Evolutionary conservation across 2,888 invertebrate genomes (phyloP).

Genomic region (Drosophila nr. fundita): DNA sequence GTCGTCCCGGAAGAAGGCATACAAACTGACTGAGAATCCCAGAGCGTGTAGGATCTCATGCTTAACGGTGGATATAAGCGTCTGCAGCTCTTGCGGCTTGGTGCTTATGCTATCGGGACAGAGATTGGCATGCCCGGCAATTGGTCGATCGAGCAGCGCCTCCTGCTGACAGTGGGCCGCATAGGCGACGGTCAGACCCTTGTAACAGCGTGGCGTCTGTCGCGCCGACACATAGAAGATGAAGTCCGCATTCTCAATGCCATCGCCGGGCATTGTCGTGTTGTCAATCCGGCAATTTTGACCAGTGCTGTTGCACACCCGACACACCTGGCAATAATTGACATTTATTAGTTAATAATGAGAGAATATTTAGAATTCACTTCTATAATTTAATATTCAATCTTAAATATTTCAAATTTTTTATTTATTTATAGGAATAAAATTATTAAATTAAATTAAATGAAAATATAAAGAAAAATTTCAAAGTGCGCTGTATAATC

Average conservation of each 20-base stretch:
- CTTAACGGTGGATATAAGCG: slow-evolving; percentile 97
- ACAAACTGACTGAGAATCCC: slow-evolving; percentile 98
- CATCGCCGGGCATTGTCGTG: slow-evolving; percentile 87
- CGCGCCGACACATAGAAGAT: slow-evolving; percentile 98
- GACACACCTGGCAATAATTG: slow-evolving; percentile 89
- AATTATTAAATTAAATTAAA: too few relatives aligned
- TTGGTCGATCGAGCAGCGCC: slow-evolving; percentile 96
- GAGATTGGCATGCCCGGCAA: slow-evolving; percentile 99
- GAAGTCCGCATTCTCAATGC: slow-evolving; percentile 95
- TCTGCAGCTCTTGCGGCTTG: slow-evolving; percentile 95
- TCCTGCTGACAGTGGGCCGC: slow-evolving; percentile 99
- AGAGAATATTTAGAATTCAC: neutral
- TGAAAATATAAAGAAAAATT: too few relatives aligned
- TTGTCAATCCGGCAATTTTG: slow-evolving; percentile 90
- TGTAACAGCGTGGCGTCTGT: slow-evolving; percentile 95
- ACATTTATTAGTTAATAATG: neutral
- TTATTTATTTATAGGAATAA: too few relatives aligned
- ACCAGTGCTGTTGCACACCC: slow-evolving; percentile 94
- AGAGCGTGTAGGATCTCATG: slow-evolving; percentile 99
- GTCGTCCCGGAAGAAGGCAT: slow-evolving; percentile 95
- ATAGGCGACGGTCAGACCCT: slow-evolving; percentile 97
- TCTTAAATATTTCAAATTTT: too few relatives aligned
- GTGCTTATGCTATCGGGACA: slow-evolving; percentile 97
- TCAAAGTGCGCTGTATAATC: too few relatives aligned
- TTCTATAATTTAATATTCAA: too few relatives aligned